Conservation (phyloP, 2,797 vertebrate species). For the Rhinoraja longicauda region DNA sequence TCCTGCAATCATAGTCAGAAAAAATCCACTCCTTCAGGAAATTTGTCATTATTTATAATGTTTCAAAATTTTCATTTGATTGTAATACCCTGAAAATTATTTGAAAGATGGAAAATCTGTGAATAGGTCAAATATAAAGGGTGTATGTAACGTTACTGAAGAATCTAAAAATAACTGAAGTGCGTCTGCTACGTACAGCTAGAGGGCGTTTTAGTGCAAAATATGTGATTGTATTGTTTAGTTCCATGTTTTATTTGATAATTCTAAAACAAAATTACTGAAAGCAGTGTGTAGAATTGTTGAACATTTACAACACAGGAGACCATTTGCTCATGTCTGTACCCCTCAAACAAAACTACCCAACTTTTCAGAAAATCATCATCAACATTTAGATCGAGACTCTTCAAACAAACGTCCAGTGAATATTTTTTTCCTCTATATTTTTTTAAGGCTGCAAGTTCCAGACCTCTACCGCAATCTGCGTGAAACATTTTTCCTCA, state of each 20-base stretch:
- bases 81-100: not conserved
- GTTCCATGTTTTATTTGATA: not conserved
- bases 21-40: not conserved
- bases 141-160: not conserved
- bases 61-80: not conserved
- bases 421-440: too few relatives aligned
- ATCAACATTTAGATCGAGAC: too few relatives aligned
- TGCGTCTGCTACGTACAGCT: not conserved
- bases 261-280: not conserved
- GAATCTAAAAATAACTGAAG: not conserved
- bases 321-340: too few relatives aligned
- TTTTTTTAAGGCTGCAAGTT: too few relatives aligned
- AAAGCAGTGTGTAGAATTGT: too few relatives aligned
- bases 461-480: too few relatives aligned
- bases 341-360: too few relatives aligned
- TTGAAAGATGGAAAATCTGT: not conserved
- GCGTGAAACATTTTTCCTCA: too few relatives aligned
- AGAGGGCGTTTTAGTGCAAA: slow-evolving; percentile 21
- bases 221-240: not conserved
- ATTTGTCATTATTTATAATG: not conserved
- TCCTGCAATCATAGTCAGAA: not conserved
- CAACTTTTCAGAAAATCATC: too few relatives aligned
- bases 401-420: too few relatives aligned
- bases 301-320: too few relatives aligned
- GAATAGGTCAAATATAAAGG: not conserved